Evolutionary conservation across 2,113 vertebrate species (phyloP).

Genomic region (Balaenoptera acutorostrata): DNA sequence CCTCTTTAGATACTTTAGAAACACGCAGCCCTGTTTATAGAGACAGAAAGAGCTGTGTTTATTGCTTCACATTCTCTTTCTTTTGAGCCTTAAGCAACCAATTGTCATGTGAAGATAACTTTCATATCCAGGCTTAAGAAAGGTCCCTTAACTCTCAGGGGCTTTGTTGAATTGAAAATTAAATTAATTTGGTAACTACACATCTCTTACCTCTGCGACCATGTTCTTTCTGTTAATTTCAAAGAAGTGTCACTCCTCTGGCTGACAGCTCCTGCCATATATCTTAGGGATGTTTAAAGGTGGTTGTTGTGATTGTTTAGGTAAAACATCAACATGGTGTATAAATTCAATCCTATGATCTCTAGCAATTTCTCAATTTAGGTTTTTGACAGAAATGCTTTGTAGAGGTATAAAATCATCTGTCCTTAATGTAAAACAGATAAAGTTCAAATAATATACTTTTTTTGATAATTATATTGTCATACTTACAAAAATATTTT

Average conservation of each 20-base stretch:
- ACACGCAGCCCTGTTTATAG: neutral
- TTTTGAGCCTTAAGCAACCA: neutral
- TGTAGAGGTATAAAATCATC: neutral
- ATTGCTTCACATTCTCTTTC: neutral
- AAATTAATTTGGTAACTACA: neutral
- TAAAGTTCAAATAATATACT: neutral
- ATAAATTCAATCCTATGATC: neutral
- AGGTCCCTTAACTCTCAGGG: neutral
- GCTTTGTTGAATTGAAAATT: neutral
- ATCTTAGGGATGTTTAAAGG: neutral
- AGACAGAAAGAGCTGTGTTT: neutral
- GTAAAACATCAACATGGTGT: neutral
- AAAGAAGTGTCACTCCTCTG: neutral
- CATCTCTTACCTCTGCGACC: neutral
- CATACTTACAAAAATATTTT: neutral
- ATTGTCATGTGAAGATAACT: neutral
- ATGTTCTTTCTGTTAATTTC: neutral
- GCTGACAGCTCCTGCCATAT: neutral
- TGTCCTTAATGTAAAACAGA: neutral
- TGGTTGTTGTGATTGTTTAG: neutral
- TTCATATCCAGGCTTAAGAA: neutral
- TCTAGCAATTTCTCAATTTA: neutral
- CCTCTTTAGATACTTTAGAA: neutral
- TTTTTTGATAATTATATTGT: neutral
- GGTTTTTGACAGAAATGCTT: neutral